phyloP scores from a whole-genome alignment of 2,888 invertebrate genomes.

The Hoplodrina blanda region DNA sequence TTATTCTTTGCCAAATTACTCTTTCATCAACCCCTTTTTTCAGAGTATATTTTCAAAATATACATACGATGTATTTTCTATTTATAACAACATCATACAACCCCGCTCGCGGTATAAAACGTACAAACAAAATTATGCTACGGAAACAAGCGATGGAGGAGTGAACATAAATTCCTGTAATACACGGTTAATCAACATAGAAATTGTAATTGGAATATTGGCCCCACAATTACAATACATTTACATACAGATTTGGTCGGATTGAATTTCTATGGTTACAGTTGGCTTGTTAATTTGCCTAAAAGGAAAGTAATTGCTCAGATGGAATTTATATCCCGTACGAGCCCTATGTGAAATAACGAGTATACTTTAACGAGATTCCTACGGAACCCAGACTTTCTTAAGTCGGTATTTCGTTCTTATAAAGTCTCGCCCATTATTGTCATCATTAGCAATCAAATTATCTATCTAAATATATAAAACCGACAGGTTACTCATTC shows the following conservation, averaged over 20 bases:
- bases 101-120: conserved; percentile 63
- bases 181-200: conserved; percentile 84
- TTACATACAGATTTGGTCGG: conserved; percentile 88
- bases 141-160: conserved; percentile 72
- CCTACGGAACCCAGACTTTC: conserved; percentile 32
- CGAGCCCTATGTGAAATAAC: conserved; percentile 60
- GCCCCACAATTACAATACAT: conserved; percentile 87
- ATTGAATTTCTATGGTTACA: conserved; percentile 85
- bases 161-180: conserved; percentile 77
- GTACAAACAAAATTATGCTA: conserved; percentile 83
- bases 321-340: conserved; percentile 78
- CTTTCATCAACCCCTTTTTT: conserved; percentile 19
- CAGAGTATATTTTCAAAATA: conserved; percentile 23
- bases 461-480: background rate
- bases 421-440: conserved; percentile 22
- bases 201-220: conserved; percentile 87
- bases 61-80: conserved; percentile 43
- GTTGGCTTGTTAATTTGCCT: conserved; percentile 87
- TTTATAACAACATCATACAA: conserved; percentile 59
- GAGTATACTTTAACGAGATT: conserved; percentile 51
- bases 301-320: conserved; percentile 87
- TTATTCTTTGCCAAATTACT: conserved; percentile 25
- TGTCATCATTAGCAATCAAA: conserved; percentile 43
- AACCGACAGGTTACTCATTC: too few species aligned
- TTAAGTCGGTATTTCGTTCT: conserved; percentile 25